Evolutionary conservation across 2,113 vertebrate genomes (phyloP), one percentile per base, ranked within the genome.

Genomic region (Sakesphorus luctuosus): DNA sequence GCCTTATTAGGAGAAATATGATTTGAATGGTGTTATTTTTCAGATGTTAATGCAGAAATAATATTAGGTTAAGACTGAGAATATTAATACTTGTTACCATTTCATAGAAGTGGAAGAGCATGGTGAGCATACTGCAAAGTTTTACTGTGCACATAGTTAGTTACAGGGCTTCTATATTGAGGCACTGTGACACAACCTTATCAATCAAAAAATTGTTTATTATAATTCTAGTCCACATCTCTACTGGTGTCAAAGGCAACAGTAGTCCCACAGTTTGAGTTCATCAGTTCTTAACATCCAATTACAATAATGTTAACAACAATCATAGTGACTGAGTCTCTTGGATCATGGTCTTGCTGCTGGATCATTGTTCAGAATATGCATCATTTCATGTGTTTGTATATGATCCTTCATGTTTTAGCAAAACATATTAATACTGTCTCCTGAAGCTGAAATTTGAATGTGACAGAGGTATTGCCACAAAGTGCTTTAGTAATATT

Each of bases 131-230:
- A 28, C 4, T 66, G 29, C 18, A 50, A 69, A 81, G 13, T 5
- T 77, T 73, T 36, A 15, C 14, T 46, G 33, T 67, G 47, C 11
- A 21, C 0, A 0, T 5, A 33, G 33, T 67, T 5, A 33, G 33
- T 67, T 67, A 25, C 36, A 61, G 40, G 2, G 2, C 2, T 26
- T 89, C 2, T 0, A 13, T 69, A 50, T 1, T 61, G 72, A 83
- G 18, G 50, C 10, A 28, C 33, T 28, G 28, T 62, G 50, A 12
- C 25, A 52, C 6, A 49, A 40, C 2, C 26, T 85, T 25, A 44
- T 36, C 8, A 10, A 36, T 65, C 1, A 18, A 61, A 47, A 10
- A 66, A 3, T 50, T 71, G 9, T 11, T 76, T 43, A 9, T 58
- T 73, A 24, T 53, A 31, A 3, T 26, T 69, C 26, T 53, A 62